Percentiles rank a stretch among this genome's conserved stretches.
Evolutionary conservation across 2,888 invertebrate genomes (phyloP).

Genomic region (Piscicola geometra): DNA sequence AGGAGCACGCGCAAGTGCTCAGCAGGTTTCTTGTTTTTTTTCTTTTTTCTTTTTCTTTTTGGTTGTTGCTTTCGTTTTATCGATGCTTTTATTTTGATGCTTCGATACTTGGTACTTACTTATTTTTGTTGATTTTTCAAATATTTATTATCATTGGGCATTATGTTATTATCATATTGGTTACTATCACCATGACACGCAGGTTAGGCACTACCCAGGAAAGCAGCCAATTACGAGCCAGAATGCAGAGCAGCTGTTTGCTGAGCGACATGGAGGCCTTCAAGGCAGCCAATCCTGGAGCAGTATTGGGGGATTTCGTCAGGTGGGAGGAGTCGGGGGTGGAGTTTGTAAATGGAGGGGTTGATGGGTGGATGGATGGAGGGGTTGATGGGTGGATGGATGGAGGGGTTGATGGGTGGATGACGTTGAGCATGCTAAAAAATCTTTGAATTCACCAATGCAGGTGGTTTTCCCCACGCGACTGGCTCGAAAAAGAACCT

Average conservation of each 20-base stretch:
- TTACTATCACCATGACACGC: background rate
- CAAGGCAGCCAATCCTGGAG: conserved; percentile 92
- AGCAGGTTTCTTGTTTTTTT: conserved; percentile 58
- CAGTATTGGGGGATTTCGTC: conserved; percentile 86
- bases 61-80: no score
- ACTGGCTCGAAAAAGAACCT: background rate
- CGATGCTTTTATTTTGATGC: no score
- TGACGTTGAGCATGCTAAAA: background rate
- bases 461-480: no score
- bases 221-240: conserved; percentile 76
- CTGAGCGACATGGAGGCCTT: conserved; percentile 97
- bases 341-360: conserved; percentile 11
- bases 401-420: background rate
- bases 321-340: conserved; percentile 64
- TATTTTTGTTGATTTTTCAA: no score
- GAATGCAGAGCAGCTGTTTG: conserved; percentile 90
- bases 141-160: background rate
- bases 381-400: background rate
- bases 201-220: conserved; percentile 77
- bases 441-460: background rate
- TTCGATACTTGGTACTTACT: no score
- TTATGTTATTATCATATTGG: background rate
- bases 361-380: conserved; percentile 37
- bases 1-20: conserved; percentile 85
- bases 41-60: no score